phyloP scores from a whole-genome alignment of 2,888 invertebrate genomes.

The Troides oblongomaculatus region DNA sequence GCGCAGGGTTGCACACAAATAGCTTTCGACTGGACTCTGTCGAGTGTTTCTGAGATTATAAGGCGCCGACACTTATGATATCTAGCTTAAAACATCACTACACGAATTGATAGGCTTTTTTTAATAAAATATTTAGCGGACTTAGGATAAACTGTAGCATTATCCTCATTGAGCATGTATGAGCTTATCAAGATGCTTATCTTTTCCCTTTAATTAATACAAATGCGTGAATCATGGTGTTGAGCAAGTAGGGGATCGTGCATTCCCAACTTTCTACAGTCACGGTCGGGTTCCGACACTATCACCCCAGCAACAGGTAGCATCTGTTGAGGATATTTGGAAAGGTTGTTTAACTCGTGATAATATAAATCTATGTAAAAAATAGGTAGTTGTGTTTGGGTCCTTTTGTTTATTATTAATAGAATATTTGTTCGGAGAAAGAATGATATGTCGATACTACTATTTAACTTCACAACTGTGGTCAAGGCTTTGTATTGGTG shows the following conservation, averaged over 20 bases:
- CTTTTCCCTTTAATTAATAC: constrained; percentile 55
- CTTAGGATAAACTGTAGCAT: constrained; percentile 35
- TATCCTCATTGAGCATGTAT: constrained; percentile 39
- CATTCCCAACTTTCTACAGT: constrained; percentile 56
- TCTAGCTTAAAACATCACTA: constrained; percentile 32
- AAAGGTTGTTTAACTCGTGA: background rate
- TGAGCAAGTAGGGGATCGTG: constrained; percentile 47
- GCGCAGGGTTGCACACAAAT: constrained; percentile 75
- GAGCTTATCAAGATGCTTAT: constrained; percentile 43
- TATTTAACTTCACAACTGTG: constrained; percentile 10
- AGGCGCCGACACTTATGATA: constrained; percentile 38
- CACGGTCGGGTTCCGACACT: constrained; percentile 46
- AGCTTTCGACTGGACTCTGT: constrained; percentile 63
- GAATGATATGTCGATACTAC: constrained; percentile 1
- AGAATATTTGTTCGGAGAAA: background rate
- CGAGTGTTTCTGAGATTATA: constrained; percentile 69
- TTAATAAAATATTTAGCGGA: constrained; percentile 42
- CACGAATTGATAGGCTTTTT: constrained; percentile 39
- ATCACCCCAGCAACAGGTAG: constrained; percentile 50
- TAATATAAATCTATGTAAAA: no score
- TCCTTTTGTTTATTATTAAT: background rate
- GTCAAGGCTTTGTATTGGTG: constrained; percentile 13
- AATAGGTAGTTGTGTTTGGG: no score
- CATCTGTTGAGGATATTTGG: constrained; percentile 28
- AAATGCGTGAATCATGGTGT: constrained; percentile 52